phyloP scores from a whole-genome alignment of 2,797 vertebrate genomes.

The Artibeus jamaicensis region DNA sequence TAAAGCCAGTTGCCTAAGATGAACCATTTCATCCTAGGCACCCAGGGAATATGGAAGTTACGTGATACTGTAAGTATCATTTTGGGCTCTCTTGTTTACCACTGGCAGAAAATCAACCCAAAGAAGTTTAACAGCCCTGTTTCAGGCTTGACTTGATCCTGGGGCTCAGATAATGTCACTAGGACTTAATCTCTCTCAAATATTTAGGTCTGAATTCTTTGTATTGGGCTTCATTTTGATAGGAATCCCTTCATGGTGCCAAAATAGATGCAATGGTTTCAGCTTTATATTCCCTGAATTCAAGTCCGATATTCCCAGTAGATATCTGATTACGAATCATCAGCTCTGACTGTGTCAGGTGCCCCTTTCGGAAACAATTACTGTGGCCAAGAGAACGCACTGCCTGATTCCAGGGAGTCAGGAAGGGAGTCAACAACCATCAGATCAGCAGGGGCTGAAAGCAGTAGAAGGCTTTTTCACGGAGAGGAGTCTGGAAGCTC shows the following conservation, averaged over 20 bases:
- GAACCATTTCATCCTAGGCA: background rate
- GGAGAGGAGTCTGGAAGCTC: background rate
- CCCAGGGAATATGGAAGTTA: background rate
- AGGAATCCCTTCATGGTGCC: background rate
- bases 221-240: background rate
- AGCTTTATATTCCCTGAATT: background rate
- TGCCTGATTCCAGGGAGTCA: background rate
- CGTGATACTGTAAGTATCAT: background rate
- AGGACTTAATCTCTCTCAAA: background rate
- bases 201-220: background rate
- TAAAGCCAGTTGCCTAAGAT: constrained; percentile 17
- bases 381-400: background rate
- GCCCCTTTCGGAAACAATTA: background rate
- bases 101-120: background rate
- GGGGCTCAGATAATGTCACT: background rate
- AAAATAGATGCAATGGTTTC: constrained; percentile 26
- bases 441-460: background rate
- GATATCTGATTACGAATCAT: constrained; percentile 41
- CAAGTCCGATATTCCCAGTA: background rate
- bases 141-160: background rate
- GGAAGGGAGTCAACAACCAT: background rate
- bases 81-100: background rate
- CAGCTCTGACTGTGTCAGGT: background rate
- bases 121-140: background rate
- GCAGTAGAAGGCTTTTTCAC: background rate